Conservation (phyloP, 2,888 invertebrate species). For the Apamea monoglypha region DNA sequence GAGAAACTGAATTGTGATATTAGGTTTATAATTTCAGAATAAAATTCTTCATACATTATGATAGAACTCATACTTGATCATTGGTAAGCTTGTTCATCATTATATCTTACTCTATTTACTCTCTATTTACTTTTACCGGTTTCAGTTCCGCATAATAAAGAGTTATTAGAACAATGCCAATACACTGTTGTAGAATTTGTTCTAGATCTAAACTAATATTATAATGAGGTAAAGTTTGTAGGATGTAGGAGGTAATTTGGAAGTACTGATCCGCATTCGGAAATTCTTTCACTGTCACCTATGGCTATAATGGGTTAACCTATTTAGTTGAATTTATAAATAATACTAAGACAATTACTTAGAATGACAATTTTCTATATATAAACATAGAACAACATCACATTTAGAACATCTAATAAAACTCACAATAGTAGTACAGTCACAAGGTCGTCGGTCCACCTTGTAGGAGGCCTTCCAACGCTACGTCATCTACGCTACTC, state of each 20-base stretch:
- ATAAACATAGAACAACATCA: no score
- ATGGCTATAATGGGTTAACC: background rate
- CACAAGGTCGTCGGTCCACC: no score
- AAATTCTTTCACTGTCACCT: background rate
- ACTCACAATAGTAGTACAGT: no score
- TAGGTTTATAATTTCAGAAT: constrained; percentile 10
- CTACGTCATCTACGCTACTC: no score
- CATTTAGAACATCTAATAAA: no score
- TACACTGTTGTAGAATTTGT: background rate
- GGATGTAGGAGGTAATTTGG: background rate
- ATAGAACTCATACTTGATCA: constrained; percentile 81
- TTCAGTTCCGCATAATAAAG: background rate
- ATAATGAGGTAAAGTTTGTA: background rate
- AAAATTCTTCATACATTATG: constrained; percentile 45
- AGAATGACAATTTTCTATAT: no score
- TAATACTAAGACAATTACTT: background rate
- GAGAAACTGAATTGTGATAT: constrained; percentile 14
- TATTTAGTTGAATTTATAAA: background rate
- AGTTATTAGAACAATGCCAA: background rate
- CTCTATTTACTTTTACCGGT: background rate
- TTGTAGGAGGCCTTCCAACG: no score
- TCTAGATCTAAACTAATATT: background rate
- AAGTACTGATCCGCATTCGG: background rate
- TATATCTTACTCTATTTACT: no score
- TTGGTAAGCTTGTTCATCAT: constrained; percentile 71